Evolutionary conservation across 1,140 invertebrate species (phyloP).

Genomic region (Meloidogyne chitwoodi): DNA sequence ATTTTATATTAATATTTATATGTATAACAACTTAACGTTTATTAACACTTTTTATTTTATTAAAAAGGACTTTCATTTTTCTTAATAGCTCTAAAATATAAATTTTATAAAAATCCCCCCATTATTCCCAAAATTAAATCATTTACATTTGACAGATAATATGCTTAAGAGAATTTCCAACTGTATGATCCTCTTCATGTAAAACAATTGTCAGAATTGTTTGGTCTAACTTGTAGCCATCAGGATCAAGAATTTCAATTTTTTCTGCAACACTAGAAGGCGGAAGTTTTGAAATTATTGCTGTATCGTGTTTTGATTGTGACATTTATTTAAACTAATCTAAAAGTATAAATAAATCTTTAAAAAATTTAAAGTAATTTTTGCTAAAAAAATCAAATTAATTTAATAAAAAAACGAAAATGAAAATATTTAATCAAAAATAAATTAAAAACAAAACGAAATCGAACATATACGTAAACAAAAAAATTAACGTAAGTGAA

Average conservation of each 20-base stretch:
- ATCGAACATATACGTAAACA: background rate
- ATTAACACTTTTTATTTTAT: too few species aligned
- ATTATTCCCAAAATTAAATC: background rate
- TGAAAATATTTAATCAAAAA: background rate
- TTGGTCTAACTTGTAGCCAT: constrained; percentile 35
- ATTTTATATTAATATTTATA: too few species aligned
- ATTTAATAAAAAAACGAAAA: background rate
- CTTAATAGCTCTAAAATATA: too few species aligned
- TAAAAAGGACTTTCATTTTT: too few species aligned
- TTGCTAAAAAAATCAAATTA: background rate
- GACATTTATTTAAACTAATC: background rate
- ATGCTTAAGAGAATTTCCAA: constrained; percentile 53
- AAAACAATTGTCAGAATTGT: constrained; percentile 43
- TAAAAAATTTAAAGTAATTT: background rate
- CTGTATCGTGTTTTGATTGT: background rate
- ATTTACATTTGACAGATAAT: constrained; percentile 50
- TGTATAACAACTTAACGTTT: too few species aligned
- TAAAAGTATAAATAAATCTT: too few species aligned
- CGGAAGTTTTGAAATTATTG: background rate
- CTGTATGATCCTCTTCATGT: constrained; percentile 54
- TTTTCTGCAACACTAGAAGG: constrained; percentile 6
- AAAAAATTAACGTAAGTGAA: background rate
- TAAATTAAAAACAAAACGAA: background rate
- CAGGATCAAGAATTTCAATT: constrained; percentile 32
- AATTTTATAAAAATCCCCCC: too few species aligned